Evolutionary conservation across 2,888 invertebrate genomes (phyloP), one percentile per base, ranked within the genome.

Genomic region (Coleophora flavipennella): DNA sequence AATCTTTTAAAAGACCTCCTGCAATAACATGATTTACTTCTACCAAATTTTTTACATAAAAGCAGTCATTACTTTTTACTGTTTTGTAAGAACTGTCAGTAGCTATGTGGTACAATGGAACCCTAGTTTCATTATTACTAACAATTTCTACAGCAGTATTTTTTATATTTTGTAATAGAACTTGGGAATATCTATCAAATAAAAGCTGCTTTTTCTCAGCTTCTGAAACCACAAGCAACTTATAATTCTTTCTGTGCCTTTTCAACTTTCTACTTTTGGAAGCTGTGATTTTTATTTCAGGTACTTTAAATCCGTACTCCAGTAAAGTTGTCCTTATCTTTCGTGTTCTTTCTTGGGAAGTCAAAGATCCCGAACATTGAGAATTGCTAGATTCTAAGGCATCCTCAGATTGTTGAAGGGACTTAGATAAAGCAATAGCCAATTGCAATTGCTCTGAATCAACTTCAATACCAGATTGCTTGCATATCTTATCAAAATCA

Each of bases 381-480:
- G 28, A 35, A 38, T 38, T 48, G 41, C 33, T 3, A 8, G 10
- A n/a, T 32, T 20, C 53, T 32, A 13, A 42, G 42, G 36, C 38
- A 29, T 40, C 28, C 31, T 51, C 47, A n/a, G 39, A 31, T 20
- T 53, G 36, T 42, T 75, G 60, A 3, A 85, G 59, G 1, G 91
- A 91, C 57, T 86, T 87, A 2, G 91, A 91, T 42, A 91, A 61
- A 10, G 90, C 90, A 50, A 91, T 75, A 33, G 90, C 91, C 64
- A 91, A 56, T 61, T 90, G 89, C 44, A 91, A 67, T 49, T 91
- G 88, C 52, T 91, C 89, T 0, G 88, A 73, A 71, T 90, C 88
- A 34, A 89, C 72, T 61, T 90, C 89, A 38, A 78, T 54, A 1
- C 81, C 81, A 39, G 67, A 70, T 46, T 66, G 56, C 42, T 67